Percentiles rank a stretch among this genome's conserved stretches.
Evolutionary conservation across 2,113 vertebrate species (phyloP).

Genomic region (Nycticebus coucang): DNA sequence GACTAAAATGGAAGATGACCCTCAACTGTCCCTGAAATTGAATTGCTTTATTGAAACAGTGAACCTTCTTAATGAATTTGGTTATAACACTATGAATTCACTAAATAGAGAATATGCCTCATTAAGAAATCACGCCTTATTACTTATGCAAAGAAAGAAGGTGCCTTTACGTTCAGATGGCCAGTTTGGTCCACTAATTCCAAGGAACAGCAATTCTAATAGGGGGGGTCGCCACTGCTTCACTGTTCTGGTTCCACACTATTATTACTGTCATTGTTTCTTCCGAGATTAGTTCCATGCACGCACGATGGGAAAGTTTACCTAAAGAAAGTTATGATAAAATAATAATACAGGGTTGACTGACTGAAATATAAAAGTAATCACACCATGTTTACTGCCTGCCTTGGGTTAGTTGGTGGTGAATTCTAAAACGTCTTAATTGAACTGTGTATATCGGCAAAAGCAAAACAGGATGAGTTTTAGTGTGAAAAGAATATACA

Average conservation of each 20-base stretch:
- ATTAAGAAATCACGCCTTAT: constrained; percentile 26
- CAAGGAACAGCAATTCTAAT: neutral
- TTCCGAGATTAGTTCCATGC: neutral
- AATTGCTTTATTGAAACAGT: neutral
- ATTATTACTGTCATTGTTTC: neutral
- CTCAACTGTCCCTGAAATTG: neutral
- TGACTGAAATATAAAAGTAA: neutral
- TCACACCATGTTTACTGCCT: neutral
- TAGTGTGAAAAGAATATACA: neutral
- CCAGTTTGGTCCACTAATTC: neutral
- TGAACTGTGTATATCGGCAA: neutral
- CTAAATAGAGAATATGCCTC: neutral
- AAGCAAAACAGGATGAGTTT: neutral
- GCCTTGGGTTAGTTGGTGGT: neutral
- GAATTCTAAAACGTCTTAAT: neutral
- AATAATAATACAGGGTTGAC: neutral
- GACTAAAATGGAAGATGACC: neutral
- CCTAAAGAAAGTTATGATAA: neutral
- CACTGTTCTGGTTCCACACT: neutral
- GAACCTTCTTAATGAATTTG: neutral
- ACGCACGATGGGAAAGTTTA: neutral
- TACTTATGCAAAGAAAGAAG: neutral
- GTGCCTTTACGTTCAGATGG: neutral
- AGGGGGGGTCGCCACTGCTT: neutral
- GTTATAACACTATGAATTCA: neutral